Evolutionary conservation across 2,113 vertebrate genomes (phyloP), one percentile per base, ranked within the genome.

Genomic region (Mola mola): DNA sequence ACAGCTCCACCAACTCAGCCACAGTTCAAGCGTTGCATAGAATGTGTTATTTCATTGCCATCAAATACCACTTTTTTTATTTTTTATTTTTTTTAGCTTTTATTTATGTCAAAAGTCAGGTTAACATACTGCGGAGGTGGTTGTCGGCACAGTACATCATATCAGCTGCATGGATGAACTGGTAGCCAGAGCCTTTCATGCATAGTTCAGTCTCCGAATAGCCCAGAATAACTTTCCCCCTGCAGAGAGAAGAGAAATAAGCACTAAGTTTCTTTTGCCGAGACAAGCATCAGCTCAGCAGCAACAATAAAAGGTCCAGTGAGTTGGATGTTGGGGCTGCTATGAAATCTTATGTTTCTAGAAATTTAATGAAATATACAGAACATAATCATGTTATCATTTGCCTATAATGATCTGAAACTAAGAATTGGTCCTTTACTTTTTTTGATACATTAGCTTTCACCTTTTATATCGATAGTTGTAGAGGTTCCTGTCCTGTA

Each of bases 101-200:
- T n/a, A n/a, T n/a, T 20, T 20, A 3, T 4, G 11, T 24, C 20
- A 15, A 22, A 21, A 22, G 42, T 13, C 16, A 16, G 10, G n/a
- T 24, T 10, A 5, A 84, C 92, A 47, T 87, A 94, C 93, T 91
- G 44, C 79, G 90, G 0, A 93, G 1, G 1, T 95, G 92, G 28
- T 73, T 93, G 71, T 94, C 91, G 0, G 93, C 91, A 0, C 93
- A 93, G 86, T 94, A 22, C 92, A 93, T 93, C 91, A 93, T 80
- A 48, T 94, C 94, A 0, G 91, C 93, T 0, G 78, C 81, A 0
- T 95, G 94, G 79, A 94, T 84, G 66, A 94, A 93, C 69, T 94
- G 93, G 80, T 94, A 95, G 0, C 92, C 93, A 0, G 93, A 93
- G 0, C 92, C 93, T 13, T 29, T 88, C 66, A 81, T 86, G 31